Evolutionary conservation across 1,140 invertebrate species (phyloP).

Genomic region (Cephus cinctus): DNA sequence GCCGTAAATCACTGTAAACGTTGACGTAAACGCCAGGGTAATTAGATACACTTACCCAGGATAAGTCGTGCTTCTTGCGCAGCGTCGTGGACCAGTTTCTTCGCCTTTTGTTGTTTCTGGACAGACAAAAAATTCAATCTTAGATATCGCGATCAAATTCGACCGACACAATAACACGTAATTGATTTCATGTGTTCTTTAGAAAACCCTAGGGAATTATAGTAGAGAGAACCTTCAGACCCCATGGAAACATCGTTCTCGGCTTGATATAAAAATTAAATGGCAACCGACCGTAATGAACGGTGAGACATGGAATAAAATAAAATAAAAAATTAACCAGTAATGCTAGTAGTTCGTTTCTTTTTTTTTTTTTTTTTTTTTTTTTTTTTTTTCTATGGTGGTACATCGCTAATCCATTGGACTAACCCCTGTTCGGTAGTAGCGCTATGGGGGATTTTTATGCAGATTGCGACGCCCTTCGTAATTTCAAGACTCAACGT

Average conservation of each 20-base stretch:
- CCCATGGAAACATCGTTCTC: no score
- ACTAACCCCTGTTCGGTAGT: conserved; percentile 15
- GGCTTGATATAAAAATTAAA: no score
- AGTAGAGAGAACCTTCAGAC: no score
- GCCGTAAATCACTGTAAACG: conserved; percentile 55
- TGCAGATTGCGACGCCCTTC: conserved; percentile 30
- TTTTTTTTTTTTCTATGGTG: conserved; percentile 6
- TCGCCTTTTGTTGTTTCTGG: conserved; percentile 26
- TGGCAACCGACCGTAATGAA: no score
- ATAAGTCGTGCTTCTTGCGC: conserved; percentile 33
- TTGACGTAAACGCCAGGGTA: conserved; percentile 55
- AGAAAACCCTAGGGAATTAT: no score
- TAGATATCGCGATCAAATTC: no score
- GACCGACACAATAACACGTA: neutral
- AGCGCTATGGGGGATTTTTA: conserved; percentile 33
- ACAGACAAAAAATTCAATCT: no score
- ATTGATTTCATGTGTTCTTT: no score
- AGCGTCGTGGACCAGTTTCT: conserved; percentile 24
- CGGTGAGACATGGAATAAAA: no score
- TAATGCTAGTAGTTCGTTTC: no score
- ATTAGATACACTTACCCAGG: conserved; percentile 53
- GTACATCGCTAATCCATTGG: conserved; percentile 43
- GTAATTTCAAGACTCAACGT: conserved; percentile 46
- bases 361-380: neutral
- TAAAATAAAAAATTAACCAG: no score